phyloP scores from a whole-genome alignment of 2,888 invertebrate genomes.

The Drosophila seclusa region DNA sequence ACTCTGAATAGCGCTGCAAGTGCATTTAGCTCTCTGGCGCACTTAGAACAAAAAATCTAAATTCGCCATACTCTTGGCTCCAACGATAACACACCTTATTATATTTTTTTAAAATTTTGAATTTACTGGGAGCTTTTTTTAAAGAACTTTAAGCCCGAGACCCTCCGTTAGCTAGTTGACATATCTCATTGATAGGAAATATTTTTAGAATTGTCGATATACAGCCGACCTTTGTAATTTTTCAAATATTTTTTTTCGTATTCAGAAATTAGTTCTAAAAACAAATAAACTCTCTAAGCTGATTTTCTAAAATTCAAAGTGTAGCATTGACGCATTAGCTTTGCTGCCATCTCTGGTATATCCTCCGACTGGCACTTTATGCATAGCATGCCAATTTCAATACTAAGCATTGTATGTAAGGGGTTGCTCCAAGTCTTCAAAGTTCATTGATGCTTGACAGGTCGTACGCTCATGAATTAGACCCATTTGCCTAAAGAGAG shows the following conservation, averaged over 20 bases:
- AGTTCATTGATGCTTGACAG: not conserved
- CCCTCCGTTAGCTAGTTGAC: not conserved
- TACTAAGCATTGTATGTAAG: constrained; percentile 58
- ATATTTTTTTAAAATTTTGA: not conserved
- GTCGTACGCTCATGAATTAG: constrained; percentile 57
- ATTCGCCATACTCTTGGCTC: not conserved
- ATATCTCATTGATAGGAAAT: not conserved
- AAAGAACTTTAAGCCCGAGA: not conserved
- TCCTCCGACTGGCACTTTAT: constrained; percentile 61
- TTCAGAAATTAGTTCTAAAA: not conserved
- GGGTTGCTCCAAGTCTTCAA: constrained; percentile 32
- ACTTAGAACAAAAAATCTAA: constrained; percentile 11
- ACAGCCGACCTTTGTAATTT: not conserved
- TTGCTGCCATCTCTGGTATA: constrained; percentile 40
- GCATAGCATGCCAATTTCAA: constrained; percentile 48
- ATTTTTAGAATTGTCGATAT: not conserved
- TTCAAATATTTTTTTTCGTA: not conserved
- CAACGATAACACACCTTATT: not conserved
- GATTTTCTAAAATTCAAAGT: constrained; percentile 3
- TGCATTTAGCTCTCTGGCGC: constrained; percentile 40
- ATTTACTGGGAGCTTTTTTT: not conserved
- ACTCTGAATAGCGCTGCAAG: constrained; percentile 46
- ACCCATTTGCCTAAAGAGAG: constrained; percentile 56
- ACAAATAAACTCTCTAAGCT: not conserved
- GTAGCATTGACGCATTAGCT: constrained; percentile 47